Evolutionary conservation across 1,140 invertebrate genomes (phyloP).

Genomic region (Calosoma granatense): DNA sequence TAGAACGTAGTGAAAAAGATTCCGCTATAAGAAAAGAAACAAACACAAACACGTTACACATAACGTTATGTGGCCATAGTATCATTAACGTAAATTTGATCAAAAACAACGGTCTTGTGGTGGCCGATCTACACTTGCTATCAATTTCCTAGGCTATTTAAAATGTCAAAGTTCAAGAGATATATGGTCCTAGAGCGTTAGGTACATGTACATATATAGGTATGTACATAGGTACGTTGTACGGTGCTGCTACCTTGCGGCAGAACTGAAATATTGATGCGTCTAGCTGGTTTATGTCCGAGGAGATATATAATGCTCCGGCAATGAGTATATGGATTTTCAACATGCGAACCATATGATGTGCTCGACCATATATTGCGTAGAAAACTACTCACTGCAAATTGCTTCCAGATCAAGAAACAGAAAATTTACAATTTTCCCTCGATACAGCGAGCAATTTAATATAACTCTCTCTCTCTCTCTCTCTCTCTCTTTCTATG

Average conservation of each 20-base stretch:
- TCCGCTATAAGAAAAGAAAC: neutral
- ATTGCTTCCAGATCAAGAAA: no score
- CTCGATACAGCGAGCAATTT: no score
- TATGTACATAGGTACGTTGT: neutral
- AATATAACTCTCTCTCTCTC: no score
- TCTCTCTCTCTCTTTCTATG: no score
- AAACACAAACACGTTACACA: neutral
- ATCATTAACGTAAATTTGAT: no score
- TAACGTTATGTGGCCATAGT: neutral
- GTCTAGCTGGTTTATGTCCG: neutral
- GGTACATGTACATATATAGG: neutral
- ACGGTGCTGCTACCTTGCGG: neutral
- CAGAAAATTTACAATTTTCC: no score
- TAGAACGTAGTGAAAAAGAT: no score
- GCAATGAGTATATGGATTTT: neutral
- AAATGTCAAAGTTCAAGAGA: neutral
- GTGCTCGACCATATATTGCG: no score
- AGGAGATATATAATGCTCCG: no score
- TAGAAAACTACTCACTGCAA: no score
- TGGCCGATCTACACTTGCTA: neutral
- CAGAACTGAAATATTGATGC: neutral
- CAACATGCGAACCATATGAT: neutral
- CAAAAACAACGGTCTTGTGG: neutral
- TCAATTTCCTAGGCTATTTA: neutral
- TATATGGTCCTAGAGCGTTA: neutral